These are phyloP conservation scores for Serranus cabrilla DNA, from an alignment of 2,797 vertebrate genomes.

Conservation along the genomic window DNA sequence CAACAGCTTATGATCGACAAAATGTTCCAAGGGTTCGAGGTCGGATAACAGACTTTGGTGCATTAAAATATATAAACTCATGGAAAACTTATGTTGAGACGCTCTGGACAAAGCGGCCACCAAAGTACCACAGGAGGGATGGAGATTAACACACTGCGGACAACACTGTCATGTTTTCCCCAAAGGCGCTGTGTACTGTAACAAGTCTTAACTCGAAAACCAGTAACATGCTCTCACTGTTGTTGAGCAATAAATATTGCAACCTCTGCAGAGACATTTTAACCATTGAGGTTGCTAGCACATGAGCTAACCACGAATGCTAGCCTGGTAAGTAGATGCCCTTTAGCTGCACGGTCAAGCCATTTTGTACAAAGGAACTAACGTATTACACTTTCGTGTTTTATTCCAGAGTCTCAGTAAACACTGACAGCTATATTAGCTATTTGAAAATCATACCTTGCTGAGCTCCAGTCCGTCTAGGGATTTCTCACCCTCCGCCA, in stretches of 20 bases:
- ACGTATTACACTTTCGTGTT: not conserved
- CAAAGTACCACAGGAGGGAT: not conserved
- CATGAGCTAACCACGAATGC: conserved; percentile 47
- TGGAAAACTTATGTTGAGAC: conserved; percentile 23
- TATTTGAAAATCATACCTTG: conserved; percentile 75
- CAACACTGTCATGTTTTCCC: not conserved
- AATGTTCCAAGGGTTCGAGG: not conserved
- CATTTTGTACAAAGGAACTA: not conserved
- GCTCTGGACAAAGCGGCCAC: conserved; percentile 22
- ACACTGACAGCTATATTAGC: conserved; percentile 39
- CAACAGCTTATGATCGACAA: too few species aligned
- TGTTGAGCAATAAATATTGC: not conserved
- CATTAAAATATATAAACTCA: not conserved
- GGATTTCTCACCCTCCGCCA: conserved; percentile 84
- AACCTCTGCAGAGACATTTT: conserved; percentile 17
- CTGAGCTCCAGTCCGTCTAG: conserved; percentile 80
- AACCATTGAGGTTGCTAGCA: conserved; percentile 51
- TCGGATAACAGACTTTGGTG: not conserved
- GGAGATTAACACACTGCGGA: not conserved
- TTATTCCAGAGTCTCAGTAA: not conserved
- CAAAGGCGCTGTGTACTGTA: not conserved
- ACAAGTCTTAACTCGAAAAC: not conserved
- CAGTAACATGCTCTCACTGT: not conserved
- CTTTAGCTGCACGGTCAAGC: conserved; percentile 1
- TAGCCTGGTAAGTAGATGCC: conserved; percentile 25